Evolutionary conservation across 2,888 invertebrate species (phyloP), one percentile per base, ranked within the genome.

Genomic region (Volucella inflata): DNA sequence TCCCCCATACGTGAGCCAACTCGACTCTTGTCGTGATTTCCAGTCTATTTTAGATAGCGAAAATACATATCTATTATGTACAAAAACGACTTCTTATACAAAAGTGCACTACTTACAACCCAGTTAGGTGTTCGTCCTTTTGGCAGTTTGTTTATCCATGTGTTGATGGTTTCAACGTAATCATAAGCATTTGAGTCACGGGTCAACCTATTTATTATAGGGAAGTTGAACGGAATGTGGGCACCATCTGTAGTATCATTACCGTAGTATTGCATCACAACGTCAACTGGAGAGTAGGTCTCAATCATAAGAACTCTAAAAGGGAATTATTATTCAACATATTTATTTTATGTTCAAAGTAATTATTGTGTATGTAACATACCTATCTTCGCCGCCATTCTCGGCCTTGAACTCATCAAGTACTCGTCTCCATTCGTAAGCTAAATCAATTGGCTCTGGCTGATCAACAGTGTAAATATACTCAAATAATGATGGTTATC

Each of bases 1-100:
- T 90, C 90, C 0, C 95, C 95, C 88, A 95, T 94, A 0, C 96
- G 94, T 0, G 94, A 93, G 0, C 94, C 94, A 89, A 95, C 93
- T 77, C 96, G 93, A 72, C 93, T 92, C 87, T 95, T 93, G 90
- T 96, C 96, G 88, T 95, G 95, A 90, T 96, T 96, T 6, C 95
- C 95, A 67, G 95, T 92, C 95, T 46, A 1, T 21, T 30, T 30
- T 30, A 30, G 6, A 30, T 30, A 53, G 12, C 9, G 1, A 55
- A 14, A 46, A 36, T 12, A 8, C 40, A 71, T 14, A 16, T 14
- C 1, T 36, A 10, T 16, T 59, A 8, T 2, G 30, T 30, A 57
- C 36, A 42, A 21, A 44, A 14, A 3, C 60, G 36, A 51, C 16
- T 64, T 55, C 16, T 21, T 2, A 46, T 42, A 87, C 4, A 16